Evolutionary conservation across 53 echinoderm and acorn worm species (phyloP).

Genomic region (Paracentrotus lividus): DNA sequence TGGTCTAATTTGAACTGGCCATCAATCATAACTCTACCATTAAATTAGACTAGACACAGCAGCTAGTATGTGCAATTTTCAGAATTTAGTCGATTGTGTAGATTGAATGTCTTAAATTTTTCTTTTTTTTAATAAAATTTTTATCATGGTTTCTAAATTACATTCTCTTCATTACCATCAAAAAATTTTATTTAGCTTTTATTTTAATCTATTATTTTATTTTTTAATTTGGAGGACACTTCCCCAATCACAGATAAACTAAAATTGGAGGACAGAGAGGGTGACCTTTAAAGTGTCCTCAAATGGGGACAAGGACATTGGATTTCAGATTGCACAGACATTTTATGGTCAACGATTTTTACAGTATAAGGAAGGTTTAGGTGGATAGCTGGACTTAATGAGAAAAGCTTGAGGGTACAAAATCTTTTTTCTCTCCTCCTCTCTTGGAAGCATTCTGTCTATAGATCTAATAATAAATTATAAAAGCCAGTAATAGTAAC

Average conservation of each 20-base stretch:
- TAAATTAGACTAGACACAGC: conserved; percentile 32
- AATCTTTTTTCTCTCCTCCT: background rate
- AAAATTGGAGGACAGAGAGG: background rate
- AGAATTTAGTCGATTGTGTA: too few species aligned
- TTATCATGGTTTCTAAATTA: background rate
- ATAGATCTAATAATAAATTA: too few species aligned
- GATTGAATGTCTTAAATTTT: background rate
- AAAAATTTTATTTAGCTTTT: too few species aligned
- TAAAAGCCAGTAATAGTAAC: background rate
- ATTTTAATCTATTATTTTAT: too few species aligned
- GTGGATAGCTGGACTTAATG: background rate
- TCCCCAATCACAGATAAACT: background rate
- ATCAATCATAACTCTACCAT: conserved; percentile 20
- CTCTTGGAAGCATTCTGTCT: background rate
- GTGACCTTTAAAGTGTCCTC: background rate
- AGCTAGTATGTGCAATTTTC: too few species aligned
- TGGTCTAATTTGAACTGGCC: conserved; percentile 1
- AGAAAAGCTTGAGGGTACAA: background rate
- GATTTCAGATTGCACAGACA: conserved; percentile 10
- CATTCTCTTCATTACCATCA: background rate
- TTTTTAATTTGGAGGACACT: too few species aligned
- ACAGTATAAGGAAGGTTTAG: background rate
- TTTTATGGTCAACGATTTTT: conserved; percentile 3
- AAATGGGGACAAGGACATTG: conserved; percentile 4
- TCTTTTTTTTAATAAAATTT: background rate